Base-by-base conservation (phyloP, 2,113 vertebrate species). In the Sinocyclocheilus grahami region DNA sequence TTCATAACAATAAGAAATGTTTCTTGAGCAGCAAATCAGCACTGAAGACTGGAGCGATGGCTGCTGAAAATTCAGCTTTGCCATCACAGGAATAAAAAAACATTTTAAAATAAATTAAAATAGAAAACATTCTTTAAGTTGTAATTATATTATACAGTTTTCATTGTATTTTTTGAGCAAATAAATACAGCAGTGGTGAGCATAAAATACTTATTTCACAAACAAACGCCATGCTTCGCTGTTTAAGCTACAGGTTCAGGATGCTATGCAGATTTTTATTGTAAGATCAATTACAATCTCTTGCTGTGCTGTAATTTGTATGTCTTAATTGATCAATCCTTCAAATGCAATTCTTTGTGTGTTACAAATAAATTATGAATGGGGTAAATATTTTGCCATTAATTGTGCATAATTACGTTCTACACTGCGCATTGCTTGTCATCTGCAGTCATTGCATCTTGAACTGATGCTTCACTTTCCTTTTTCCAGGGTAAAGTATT, bases 401-500 rank as follows among this genome's bases (percentile, higher is more conserved):
- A 33, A 33, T 33, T 33, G 30, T 33, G 30, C 30, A 33, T 33
- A 33, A 33, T 33, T 30, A 1, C 16, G 18, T 30, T 69, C 10
- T 80, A 84, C 88, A 74, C 13, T 81, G 78, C 83, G 1, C 55
- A 33, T 55, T 27, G 75, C 83, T 55, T 84, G n/a, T 89, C 81
- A 16, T 11, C 3, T 24, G 18, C 33, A 14, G 60, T 55, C 53
- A 33, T 10, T 77, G n/a, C 30, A 39, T 88, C 82, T 86, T 88
- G 80, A 80, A 72, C 65, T 71, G 1, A 69, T 60, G 22, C 46
- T 14, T 16, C 2, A 30, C 27, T 46, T 42, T 18, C 6, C 7
- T 42, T 0, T 0, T 78, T 37, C 3, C 87, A 99, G 98, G 98
- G 98, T 8, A 99, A 99, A 92, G 97, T 99, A 74, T 99, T 99